Evolutionary conservation across 2,113 vertebrate species (phyloP).

Genomic region (Cephalopholis sonnerati): DNA sequence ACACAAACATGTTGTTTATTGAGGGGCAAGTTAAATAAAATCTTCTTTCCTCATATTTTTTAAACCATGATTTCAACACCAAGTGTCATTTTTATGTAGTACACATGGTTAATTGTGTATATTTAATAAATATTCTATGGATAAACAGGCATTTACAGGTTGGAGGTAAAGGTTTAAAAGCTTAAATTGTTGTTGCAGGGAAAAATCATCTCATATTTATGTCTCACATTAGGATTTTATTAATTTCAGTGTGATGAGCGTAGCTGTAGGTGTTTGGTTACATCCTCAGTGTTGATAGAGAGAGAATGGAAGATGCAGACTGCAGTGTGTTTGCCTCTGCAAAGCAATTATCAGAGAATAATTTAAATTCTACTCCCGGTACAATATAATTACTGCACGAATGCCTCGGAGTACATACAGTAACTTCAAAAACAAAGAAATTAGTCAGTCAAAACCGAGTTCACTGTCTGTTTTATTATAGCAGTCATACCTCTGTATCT

Average conservation of each 20-base stretch:
- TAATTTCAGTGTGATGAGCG: slow-evolving; percentile 26
- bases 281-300: slow-evolving; percentile 33
- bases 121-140: not conserved
- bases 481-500: not conserved
- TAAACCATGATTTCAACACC: slow-evolving; percentile 78
- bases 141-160: not conserved
- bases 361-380: slow-evolving; percentile 66
- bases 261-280: slow-evolving; percentile 27
- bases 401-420: slow-evolving; percentile 42
- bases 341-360: slow-evolving; percentile 67
- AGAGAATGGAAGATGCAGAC: slow-evolving; percentile 12
- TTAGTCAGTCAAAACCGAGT: slow-evolving; percentile 28
- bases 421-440: slow-evolving; percentile 48
- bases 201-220: slow-evolving; percentile 25
- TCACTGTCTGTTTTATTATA: slow-evolving; percentile 20
- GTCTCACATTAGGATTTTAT: slow-evolving; percentile 7
- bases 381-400: slow-evolving; percentile 69
- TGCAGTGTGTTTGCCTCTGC: slow-evolving; percentile 31
- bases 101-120: not conserved
- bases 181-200: not conserved
- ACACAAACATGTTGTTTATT: slow-evolving; percentile 87
- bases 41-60: slow-evolving; percentile 92
- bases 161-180: slow-evolving; percentile 11
- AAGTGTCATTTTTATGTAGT: slow-evolving; percentile 64
- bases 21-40: slow-evolving; percentile 91